Evolutionary conservation across 2,888 invertebrate genomes (phyloP).

Genomic region (Eugnorisma glareosa): DNA sequence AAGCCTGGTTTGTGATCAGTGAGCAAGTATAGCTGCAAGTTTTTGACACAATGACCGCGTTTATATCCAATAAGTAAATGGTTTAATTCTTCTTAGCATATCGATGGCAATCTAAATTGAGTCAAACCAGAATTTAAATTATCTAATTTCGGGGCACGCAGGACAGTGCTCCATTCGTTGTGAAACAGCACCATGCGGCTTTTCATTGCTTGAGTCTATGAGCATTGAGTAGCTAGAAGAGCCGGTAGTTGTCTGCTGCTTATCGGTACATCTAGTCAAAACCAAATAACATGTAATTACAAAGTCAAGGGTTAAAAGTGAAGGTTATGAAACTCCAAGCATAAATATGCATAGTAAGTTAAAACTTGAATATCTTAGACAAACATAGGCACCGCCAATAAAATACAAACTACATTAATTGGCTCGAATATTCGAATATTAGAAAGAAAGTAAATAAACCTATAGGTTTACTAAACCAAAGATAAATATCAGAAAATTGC

Average conservation of each 20-base stretch:
- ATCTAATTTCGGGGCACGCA: neutral
- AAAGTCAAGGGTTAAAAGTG: conserved; percentile 4
- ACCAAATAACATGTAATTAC: neutral
- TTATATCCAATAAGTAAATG: neutral
- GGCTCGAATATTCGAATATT: conserved; percentile 28
- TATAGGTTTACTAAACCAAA: conserved; percentile 21
- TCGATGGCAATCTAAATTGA: neutral
- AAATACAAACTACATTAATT: conserved; percentile 36
- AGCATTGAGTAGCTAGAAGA: neutral
- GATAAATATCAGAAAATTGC: conserved; percentile 53
- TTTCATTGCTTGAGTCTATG: neutral
- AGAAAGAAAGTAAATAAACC: conserved; percentile 31
- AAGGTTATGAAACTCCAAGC: neutral
- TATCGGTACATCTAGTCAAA: neutral
- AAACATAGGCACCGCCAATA: conserved; percentile 13
- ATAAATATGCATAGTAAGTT: conserved; percentile 24
- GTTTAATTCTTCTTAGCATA: neutral
- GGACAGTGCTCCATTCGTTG: neutral
- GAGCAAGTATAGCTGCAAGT: neutral
- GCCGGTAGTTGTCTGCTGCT: neutral
- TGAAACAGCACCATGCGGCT: neutral
- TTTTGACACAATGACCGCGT: neutral
- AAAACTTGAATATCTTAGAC: conserved; percentile 27
- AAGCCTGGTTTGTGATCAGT: neutral
- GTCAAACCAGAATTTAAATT: neutral